Percentiles rank a stretch among this genome's conserved stretches.
These are phyloP conservation scores for Trematomus loennbergii DNA, from an alignment of 2,113 vertebrate species.

Conservation along the genomic window DNA sequence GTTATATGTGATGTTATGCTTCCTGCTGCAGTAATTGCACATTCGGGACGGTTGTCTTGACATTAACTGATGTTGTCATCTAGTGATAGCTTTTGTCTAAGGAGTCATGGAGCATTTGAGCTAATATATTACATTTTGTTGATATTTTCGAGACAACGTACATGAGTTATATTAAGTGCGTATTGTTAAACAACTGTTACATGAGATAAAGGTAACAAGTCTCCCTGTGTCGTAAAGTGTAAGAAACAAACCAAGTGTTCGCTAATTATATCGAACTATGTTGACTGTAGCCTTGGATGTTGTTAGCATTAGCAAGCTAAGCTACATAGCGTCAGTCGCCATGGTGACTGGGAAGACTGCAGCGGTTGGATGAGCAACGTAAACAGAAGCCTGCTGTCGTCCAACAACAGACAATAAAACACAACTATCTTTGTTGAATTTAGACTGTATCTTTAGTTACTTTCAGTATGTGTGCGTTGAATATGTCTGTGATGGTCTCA, in stretches of 20 bases:
- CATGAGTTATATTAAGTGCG: neutral
- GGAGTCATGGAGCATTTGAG: neutral
- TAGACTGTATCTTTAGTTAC: neutral
- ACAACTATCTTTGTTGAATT: no score
- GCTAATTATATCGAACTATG: no score
- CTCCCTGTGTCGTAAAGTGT: neutral
- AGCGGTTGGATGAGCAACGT: constrained; percentile 8
- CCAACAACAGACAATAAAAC: neutral
- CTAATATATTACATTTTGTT: neutral
- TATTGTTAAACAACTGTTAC: neutral
- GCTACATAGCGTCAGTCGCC: constrained; percentile 69
- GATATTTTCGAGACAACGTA: neutral
- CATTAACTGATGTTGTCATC: neutral
- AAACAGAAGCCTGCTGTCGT: neutral
- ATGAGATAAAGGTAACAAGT: neutral
- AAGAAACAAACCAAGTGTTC: neutral
- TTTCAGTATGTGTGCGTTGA: neutral
- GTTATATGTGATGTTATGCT: no score
- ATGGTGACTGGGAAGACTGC: constrained; percentile 63
- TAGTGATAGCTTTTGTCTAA: neutral
- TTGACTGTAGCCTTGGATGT: neutral
- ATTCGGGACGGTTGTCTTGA: no score
- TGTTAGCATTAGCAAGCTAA: constrained; percentile 43
- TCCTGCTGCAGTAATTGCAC: no score
- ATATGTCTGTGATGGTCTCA: constrained; percentile 77